Evolutionary conservation across 30 jellyfish, hydroid and myxozoan genomes (phyloP), one percentile per base, ranked within the genome.

Genomic region (Catostylus mosaicus): DNA sequence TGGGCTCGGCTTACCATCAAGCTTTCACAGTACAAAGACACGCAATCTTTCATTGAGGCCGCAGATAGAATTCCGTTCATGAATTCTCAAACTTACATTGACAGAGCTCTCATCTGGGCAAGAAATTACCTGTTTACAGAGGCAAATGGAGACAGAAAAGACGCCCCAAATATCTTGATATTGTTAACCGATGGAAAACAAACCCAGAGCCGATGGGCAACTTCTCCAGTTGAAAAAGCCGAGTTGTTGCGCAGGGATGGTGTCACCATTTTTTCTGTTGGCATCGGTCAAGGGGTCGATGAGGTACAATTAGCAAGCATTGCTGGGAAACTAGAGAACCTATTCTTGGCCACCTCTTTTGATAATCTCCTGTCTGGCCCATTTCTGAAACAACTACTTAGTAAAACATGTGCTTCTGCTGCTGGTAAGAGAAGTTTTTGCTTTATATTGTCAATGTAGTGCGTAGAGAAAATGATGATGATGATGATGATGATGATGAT

Each of bases 131-230:
- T 86, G 2, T 86, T 86, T 71, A 75, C 80, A 5, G 83, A 65
- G 52, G 80, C 73, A 56, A 75, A 86, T 51, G 96, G 96, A 3
- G 86, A 67, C 75, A 40, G 96, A 67, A 68, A 77, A 77, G 81
- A 86, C 35, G 96, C 71, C 26, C 96, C 96, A 14, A 86, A 86
- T 32, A 30, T 86, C 20, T 51, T 86, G 18, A 50, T 86, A 2
- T 67, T 86, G n/a, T 81, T 86, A 5, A 87, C 96, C 14, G 96
- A 87, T 71, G 96, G 96, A 4, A 67, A 57, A 60, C 96, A 87
- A 61, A 78, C 87, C 0, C 14, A 68, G 59, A 40, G 78, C 45
- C 27, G 4, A 0, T 67, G 7, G 61, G 77, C 96, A 7, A 70
- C 64, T 1, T 57, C 83, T 6, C 96, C 96, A 12, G 76, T 40